phyloP scores from a whole-genome alignment of 2,797 vertebrate genomes.

The Borostomias antarcticus region DNA sequence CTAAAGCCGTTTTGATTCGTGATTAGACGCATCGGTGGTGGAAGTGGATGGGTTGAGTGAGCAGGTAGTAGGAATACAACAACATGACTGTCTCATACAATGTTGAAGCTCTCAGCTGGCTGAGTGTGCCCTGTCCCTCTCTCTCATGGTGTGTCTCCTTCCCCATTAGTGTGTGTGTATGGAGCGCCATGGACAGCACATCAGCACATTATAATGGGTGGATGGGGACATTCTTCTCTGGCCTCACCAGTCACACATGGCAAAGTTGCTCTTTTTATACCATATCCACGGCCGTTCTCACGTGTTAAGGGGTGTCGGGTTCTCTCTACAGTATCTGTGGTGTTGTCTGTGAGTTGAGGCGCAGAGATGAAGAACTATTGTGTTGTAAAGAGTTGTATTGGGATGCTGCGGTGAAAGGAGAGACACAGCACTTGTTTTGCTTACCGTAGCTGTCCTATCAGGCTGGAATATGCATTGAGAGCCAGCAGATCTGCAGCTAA shows the following conservation, averaged over 20 bases:
- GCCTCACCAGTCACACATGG: slow-evolving; percentile 36
- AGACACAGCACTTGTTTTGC: slow-evolving; percentile 46
- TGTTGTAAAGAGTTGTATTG: slow-evolving; percentile 23
- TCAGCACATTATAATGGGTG: slow-evolving; percentile 54
- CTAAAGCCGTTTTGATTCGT: slow-evolving; percentile 15
- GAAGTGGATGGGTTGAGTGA: slow-evolving; percentile 26
- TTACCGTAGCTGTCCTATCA: slow-evolving; percentile 65
- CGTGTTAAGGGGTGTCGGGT: slow-evolving; percentile 51
- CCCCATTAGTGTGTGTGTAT: too few species aligned
- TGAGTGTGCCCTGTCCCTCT: slow-evolving; percentile 61
- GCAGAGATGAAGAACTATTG: not conserved
- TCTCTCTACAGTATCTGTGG: slow-evolving; percentile 28
- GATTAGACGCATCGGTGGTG: slow-evolving; percentile 16
- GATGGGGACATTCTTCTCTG: slow-evolving; percentile 18
- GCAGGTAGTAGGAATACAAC: slow-evolving; percentile 35
- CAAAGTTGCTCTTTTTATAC: slow-evolving; percentile 46
- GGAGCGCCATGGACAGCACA: slow-evolving; percentile 26
- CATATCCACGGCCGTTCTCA: slow-evolving; percentile 38
- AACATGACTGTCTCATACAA: slow-evolving; percentile 42
- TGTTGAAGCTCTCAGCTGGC: slow-evolving; percentile 74
- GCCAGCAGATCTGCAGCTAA: slow-evolving; percentile 71
- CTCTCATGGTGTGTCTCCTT: too few species aligned
- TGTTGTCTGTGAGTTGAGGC: slow-evolving; percentile 27
- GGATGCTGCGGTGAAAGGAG: slow-evolving; percentile 15
- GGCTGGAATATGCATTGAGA: slow-evolving; percentile 73